phyloP scores from a whole-genome alignment of 1,140 invertebrate genomes.

The Trichonephila clavata region DNA sequence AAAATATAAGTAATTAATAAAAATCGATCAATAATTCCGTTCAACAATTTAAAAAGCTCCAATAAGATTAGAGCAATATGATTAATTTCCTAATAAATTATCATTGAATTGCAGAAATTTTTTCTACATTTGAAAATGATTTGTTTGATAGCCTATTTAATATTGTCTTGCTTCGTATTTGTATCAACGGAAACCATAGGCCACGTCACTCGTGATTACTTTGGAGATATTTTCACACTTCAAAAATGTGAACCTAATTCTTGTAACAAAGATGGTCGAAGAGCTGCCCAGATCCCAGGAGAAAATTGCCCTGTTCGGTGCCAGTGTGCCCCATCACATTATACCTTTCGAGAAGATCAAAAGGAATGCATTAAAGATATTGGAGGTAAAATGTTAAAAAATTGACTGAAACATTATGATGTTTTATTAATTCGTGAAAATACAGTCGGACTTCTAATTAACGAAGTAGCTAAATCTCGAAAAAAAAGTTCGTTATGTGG shows the following conservation, averaged over 20 bases:
- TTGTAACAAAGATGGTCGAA: slow-evolving; percentile 32
- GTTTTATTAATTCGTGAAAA: no score
- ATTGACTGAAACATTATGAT: no score
- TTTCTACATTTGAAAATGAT: background rate
- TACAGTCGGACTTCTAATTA: no score
- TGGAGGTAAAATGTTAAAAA: slow-evolving; percentile 82
- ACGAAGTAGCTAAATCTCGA: no score
- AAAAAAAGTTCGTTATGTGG: no score
- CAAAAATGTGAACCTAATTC: background rate
- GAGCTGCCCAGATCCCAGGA: slow-evolving; percentile 71
- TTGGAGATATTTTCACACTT: slow-evolving; percentile 73
- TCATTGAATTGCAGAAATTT: no score
- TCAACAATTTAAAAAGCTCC: no score
- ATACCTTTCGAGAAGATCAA: slow-evolving; percentile 87
- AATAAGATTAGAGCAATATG: no score
- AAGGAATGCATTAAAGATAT: slow-evolving; percentile 87
- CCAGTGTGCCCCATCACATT: slow-evolving; percentile 84
- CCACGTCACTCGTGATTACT: slow-evolving; percentile 75
- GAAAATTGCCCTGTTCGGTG: slow-evolving; percentile 81
- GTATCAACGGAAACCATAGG: slow-evolving; percentile 51
- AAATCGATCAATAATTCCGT: no score
- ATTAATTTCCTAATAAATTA: no score
- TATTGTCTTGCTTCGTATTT: background rate
- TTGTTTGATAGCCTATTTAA: background rate
- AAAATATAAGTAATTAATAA: no score